Conservation (phyloP, 2,113 vertebrate genomes). For the Lycocorax pyrrhopterus region DNA sequence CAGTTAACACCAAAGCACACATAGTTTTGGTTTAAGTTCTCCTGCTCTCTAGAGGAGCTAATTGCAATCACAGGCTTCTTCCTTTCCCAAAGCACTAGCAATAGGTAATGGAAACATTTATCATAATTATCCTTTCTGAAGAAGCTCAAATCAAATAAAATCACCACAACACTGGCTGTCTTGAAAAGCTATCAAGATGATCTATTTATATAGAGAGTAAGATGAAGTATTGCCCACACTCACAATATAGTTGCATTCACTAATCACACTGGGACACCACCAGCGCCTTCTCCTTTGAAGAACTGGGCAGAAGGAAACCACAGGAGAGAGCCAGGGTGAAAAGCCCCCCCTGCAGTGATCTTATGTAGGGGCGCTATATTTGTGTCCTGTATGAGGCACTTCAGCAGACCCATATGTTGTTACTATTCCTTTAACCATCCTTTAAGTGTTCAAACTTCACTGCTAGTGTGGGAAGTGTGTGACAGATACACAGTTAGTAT, state of each 20-base stretch:
- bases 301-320: not conserved
- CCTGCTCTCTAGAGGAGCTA: conserved; percentile 5
- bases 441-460: not conserved
- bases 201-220: not conserved
- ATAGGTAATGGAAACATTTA: conserved; percentile 40
- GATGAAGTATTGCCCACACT: not conserved
- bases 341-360: not conserved
- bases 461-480: not conserved
- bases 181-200: not conserved
- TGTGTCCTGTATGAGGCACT: not conserved
- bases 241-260: not conserved
- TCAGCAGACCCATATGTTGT: not conserved
- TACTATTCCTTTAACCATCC: not conserved
- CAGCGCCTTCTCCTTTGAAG: not conserved
- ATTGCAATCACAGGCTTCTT: conserved; percentile 24
- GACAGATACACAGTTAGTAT: conserved; percentile 1
- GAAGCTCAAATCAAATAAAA: conserved; percentile 12
- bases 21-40: not conserved
- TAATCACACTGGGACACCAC: not conserved
- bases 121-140: conserved; percentile 49
- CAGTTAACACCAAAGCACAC: conserved; percentile 5
- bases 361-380: not conserved
- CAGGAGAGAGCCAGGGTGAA: not conserved
- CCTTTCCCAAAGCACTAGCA: conserved; percentile 26
- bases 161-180: conserved; percentile 14